Evolutionary conservation across 2,113 vertebrate species (phyloP).

Genomic region (Gymnorhina tibicen): DNA sequence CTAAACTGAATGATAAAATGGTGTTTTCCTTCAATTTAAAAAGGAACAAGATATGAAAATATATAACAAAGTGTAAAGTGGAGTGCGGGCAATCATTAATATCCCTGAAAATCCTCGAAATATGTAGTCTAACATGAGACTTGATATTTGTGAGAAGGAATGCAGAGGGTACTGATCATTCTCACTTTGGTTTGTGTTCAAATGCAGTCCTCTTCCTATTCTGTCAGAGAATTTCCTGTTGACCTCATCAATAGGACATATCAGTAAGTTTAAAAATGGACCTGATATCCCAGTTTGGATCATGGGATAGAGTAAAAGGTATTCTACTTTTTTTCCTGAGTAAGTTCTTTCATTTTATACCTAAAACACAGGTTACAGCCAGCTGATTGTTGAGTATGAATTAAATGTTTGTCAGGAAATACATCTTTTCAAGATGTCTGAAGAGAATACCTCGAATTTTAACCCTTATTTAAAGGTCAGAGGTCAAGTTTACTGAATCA

Average conservation of each 20-base stretch:
- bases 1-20: not conserved
- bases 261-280: not conserved
- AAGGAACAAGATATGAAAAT: not conserved
- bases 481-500: not conserved
- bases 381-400: not conserved
- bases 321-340: not conserved
- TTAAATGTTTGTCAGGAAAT: not conserved
- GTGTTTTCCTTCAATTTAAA: not conserved
- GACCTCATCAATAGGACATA: not conserved
- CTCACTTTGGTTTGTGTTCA: not conserved
- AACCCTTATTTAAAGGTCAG: not conserved
- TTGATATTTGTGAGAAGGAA: not conserved
- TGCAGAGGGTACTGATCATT: not conserved
- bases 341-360: not conserved
- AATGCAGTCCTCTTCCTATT: not conserved
- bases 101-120: not conserved
- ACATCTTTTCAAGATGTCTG: not conserved
- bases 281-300: not conserved
- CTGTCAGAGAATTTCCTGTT: not conserved
- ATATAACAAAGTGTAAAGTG: not conserved
- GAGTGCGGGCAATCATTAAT: not conserved
- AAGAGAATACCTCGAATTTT: not conserved
- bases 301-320: not conserved
- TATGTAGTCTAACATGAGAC: not conserved
- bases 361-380: not conserved